Evolutionary conservation across 2,113 vertebrate genomes (phyloP).

Genomic region (Gymnorhina tibicen): DNA sequence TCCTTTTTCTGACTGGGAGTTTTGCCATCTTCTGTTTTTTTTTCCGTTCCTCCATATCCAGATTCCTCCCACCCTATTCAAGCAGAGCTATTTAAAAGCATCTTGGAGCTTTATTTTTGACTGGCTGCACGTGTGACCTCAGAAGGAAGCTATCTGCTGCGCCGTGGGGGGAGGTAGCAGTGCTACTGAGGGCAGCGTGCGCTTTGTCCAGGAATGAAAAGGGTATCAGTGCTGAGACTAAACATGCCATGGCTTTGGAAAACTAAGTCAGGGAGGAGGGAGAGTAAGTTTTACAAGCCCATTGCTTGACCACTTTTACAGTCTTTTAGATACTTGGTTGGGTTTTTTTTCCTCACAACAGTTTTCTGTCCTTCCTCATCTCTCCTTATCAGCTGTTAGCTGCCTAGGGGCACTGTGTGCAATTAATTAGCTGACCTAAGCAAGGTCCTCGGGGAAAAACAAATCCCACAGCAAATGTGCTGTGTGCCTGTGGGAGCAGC

Average conservation of each 20-base stretch:
- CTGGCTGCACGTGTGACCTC: background rate
- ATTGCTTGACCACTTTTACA: background rate
- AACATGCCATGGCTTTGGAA: background rate
- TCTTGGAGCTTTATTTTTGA: constrained; percentile 28
- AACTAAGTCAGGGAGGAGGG: background rate
- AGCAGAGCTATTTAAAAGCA: background rate
- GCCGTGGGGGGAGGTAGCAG: background rate
- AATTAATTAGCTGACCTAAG: constrained; percentile 16
- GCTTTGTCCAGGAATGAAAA: constrained; percentile 52
- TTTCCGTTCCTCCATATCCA: background rate
- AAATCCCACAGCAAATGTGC: background rate
- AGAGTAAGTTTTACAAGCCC: background rate
- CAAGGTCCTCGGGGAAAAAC: background rate
- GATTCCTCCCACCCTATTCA: background rate
- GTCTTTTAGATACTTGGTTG: background rate
- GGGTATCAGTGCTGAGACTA: constrained; percentile 58
- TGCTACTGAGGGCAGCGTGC: constrained; percentile 20
- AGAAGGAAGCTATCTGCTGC: background rate
- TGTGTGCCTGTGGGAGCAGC: background rate
- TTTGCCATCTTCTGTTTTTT: background rate
- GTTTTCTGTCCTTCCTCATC: background rate
- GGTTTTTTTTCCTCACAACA: background rate
- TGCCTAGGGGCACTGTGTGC: background rate
- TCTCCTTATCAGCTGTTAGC: background rate
- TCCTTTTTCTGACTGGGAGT: background rate